Evolutionary conservation across 2,888 invertebrate species (phyloP), one percentile per base, ranked within the genome.

Genomic region (Macaria liturata): DNA sequence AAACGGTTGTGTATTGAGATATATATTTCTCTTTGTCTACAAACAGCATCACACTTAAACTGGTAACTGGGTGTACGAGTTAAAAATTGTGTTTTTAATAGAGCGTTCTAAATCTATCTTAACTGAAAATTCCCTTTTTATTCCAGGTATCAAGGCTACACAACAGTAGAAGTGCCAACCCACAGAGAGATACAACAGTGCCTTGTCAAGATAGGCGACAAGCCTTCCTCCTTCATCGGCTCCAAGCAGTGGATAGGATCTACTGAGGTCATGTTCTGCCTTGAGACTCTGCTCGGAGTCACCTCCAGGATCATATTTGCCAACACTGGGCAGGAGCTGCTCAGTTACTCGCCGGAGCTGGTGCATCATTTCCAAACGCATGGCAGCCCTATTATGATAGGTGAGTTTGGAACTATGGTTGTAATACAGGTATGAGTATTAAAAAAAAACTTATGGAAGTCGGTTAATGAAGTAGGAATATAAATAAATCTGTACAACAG

Each of bases 331-430:
- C 93, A 94, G 39, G 98, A 99, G 72, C 86, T 99, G 83, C 92
- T 94, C 4, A 93, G 92, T 37, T 95, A 96, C 76, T 97, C 95
- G 4, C 94, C 96, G 32, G 97, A 98, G 76, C 88, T 99, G 64
- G 93, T 96, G 3, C 93, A 95, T 79, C 99, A 99, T 92, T 99
- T 99, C 81, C 94, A 96, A 71, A 96, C 94, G 46, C 96, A 98
- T 75, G 99, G 99, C 51, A 97, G 98, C 34, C 99, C 99, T 31
- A 94, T 99, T 59, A 99, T 99, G 99, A 99, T 99, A 72, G 99
- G 99, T 95, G 84, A 87, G 83, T 74, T 49, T 32, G 20, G 20
- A 20, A 20, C 20, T 20, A 20, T 1, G 20, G 20, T 7, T 42
- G 20, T 20, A 30, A 39, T 39, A 39, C 8, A 3, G 39, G 39